Conservation (phyloP, 2,797 vertebrate species). For the Dendrocincla tyrannina region DNA sequence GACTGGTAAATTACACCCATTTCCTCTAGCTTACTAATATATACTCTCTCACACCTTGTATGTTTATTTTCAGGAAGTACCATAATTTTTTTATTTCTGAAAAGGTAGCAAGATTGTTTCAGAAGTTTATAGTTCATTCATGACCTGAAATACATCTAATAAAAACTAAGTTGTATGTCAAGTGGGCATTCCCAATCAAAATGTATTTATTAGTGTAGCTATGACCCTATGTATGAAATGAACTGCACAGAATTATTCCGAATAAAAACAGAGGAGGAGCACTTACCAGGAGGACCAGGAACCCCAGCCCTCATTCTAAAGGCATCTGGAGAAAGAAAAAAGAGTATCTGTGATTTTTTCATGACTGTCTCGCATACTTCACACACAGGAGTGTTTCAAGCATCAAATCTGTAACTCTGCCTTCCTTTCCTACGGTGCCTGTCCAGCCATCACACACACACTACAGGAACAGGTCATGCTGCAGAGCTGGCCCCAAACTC, state of each 20-base stretch:
- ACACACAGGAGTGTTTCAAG: not conserved
- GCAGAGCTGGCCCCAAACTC: not conserved
- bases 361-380: not conserved
- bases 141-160: not conserved
- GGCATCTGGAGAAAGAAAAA: not conserved
- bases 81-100: not conserved
- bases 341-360: not conserved
- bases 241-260: not conserved
- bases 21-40: not conserved
- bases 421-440: not conserved
- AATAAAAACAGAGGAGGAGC: not conserved
- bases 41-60: not conserved
- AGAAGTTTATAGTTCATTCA: not conserved
- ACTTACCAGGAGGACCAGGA: not conserved
- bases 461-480: not conserved
- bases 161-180: not conserved
- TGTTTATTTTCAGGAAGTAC: not conserved
- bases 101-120: not conserved
- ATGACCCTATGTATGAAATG: not conserved
- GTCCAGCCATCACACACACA: not conserved
- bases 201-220: not conserved
- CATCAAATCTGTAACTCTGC: not conserved
- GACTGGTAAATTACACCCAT: not conserved
- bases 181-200: not conserved
- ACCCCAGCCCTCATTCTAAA: rapidly evolving